phyloP scores from a whole-genome alignment of 2,888 invertebrate genomes.

The Azorinus chamasolen region DNA sequence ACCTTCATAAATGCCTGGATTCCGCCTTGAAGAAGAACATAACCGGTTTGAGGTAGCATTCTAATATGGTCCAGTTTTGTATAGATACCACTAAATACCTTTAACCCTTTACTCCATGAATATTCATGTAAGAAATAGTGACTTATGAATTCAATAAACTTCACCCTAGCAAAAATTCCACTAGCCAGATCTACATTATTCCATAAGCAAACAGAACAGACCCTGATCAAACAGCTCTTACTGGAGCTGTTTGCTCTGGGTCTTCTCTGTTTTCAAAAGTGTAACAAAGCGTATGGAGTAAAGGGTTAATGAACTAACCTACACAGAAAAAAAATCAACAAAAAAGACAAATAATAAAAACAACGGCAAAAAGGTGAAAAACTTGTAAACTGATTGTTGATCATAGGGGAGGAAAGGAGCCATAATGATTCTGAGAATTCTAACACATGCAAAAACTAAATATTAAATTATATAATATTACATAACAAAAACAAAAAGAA shows the following conservation, averaged over 20 bases:
- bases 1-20: no score
- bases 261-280: no score
- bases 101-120: no score
- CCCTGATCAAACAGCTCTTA: no score
- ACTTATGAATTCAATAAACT: no score
- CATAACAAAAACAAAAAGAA: conserved; percentile 63
- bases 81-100: conserved; percentile 1
- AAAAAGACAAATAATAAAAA: conserved; percentile 44
- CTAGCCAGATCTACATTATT: no score
- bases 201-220: no score
- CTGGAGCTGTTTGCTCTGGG: no score
- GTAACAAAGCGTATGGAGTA: no score
- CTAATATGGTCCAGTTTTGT: conserved; percentile 14
- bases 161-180: no score
- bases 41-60: conserved; percentile 10
- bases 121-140: no score
- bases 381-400: conserved; percentile 62
- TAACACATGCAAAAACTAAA: conserved; percentile 67
- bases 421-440: conserved; percentile 62
- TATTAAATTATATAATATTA: conserved; percentile 65
- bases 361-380: conserved; percentile 53
- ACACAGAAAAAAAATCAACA: conserved; percentile 29
- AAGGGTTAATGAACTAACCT: no score
- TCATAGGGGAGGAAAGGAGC: conserved; percentile 46
- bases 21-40: conserved; percentile 19